Evolutionary conservation across 2,888 invertebrate species (phyloP).

Genomic region (Octonoba sinensis): DNA sequence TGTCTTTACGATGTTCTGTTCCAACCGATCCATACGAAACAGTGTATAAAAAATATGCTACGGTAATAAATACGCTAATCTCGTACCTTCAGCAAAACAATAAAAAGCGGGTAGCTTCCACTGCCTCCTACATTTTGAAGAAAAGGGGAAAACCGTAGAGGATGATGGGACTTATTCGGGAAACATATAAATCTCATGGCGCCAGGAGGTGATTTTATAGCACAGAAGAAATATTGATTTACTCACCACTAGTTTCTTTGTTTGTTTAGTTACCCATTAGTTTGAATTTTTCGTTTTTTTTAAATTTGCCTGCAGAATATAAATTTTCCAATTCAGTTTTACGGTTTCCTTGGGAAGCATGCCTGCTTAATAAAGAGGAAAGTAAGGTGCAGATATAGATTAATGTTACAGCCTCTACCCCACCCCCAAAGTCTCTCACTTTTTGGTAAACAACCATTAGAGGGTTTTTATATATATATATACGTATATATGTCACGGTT

Average conservation of each 20-base stretch:
- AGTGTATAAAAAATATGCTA: conserved; percentile 54
- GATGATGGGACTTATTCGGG: conserved; percentile 49
- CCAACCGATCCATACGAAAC: conserved; percentile 29
- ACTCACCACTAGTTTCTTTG: not conserved
- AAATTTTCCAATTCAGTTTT: no score
- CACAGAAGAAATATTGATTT: conserved; percentile 49
- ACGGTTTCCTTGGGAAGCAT: no score
- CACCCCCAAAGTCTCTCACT: no score
- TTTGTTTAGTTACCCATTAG: no score
- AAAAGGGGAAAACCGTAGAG: conserved; percentile 21
- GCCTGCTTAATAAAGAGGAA: no score
- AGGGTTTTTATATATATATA: no score
- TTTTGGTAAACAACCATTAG: no score
- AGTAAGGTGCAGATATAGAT: no score
- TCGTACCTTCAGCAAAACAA: conserved; percentile 59
- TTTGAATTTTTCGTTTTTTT: no score
- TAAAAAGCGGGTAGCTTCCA: conserved; percentile 46
- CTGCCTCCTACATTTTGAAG: conserved; percentile 43
- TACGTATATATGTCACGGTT: no score
- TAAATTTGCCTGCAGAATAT: no score
- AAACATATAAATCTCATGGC: conserved; percentile 53
- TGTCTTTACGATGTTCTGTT: conserved; percentile 50
- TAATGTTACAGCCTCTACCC: no score
- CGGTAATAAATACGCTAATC: conserved; percentile 63
- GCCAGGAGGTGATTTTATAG: conserved; percentile 56